Evolutionary conservation across 2,797 vertebrate species (phyloP).

Genomic region (Molossus alvarezi): DNA sequence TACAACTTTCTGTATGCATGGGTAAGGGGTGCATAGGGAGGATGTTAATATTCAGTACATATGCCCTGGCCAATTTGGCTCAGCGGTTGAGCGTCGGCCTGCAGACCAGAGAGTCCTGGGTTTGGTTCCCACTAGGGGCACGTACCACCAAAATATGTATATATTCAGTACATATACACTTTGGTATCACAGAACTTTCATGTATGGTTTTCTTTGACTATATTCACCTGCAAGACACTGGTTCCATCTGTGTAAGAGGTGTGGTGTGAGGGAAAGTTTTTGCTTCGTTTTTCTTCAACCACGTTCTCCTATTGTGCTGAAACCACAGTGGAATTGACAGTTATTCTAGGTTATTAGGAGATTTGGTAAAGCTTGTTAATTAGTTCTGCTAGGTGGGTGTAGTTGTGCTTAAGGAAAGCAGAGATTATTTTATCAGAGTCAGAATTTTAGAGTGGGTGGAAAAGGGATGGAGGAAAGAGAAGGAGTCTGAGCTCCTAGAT

Average conservation of each 20-base stretch:
- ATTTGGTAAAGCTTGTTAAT: slow-evolving; percentile 2
- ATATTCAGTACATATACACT: neutral
- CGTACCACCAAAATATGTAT: too few relatives aligned
- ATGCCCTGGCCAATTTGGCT: too few relatives aligned
- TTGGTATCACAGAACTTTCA: neutral
- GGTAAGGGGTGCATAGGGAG: neutral
- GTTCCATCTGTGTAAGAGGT: slow-evolving; percentile 2
- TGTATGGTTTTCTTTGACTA: neutral
- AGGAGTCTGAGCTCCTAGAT: slow-evolving; percentile 9
- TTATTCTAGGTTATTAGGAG: neutral
- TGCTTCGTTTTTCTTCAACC: slow-evolving; percentile 31
- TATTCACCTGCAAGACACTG: slow-evolving; percentile 38
- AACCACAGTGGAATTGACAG: slow-evolving; percentile 35
- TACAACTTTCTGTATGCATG: neutral
- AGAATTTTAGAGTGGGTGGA: slow-evolving; percentile 30
- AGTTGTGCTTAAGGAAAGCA: slow-evolving; percentile 49
- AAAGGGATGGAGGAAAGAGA: neutral
- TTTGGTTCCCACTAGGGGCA: too few relatives aligned
- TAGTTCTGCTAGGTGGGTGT: neutral
- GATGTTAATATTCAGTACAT: neutral
- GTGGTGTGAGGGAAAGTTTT: neutral
- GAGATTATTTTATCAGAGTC: slow-evolving; percentile 18
- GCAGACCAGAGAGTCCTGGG: too few relatives aligned
- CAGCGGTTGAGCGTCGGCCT: too few relatives aligned
- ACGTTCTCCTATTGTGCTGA: neutral